A percentile compares a stretch with the other conserved stretches of the same genome.
Conservation (phyloP, 2,888 invertebrate species). For the Aquatica leii region DNA sequence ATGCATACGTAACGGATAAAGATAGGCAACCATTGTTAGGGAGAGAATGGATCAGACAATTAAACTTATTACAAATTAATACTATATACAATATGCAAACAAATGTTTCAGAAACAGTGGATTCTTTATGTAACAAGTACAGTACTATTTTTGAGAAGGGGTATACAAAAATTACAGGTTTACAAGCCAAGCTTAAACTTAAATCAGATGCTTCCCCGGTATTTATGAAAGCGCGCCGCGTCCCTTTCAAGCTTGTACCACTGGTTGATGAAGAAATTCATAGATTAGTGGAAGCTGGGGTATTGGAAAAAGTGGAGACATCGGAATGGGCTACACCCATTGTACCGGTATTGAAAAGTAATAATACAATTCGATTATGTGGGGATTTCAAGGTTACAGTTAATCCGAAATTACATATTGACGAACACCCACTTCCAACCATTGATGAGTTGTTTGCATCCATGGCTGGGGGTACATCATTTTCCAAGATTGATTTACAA, state of each 20-base stretch:
- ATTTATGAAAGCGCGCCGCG: neutral
- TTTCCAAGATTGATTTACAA: constrained; percentile 44
- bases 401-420: neutral
- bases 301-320: neutral
- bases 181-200: constrained; percentile 13
- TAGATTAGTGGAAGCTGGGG: neutral
- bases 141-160: neutral
- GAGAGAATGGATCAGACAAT: neutral
- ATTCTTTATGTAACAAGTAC: neutral
- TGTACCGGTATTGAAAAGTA: neutral
- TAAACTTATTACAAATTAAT: neutral
- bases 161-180: neutral
- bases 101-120: neutral
- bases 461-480: constrained; percentile 43
- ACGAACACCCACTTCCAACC: constrained; percentile 1
- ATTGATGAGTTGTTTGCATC: constrained; percentile 33
- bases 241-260: neutral
- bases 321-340: neutral
- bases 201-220: neutral
- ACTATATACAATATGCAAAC: neutral
- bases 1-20: neutral
- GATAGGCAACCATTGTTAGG: neutral
- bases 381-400: constrained; percentile 2
- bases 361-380: neutral
- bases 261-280: neutral